Evolutionary conservation across 2,113 vertebrate species (phyloP).

Genomic region (Aviceda subcristata): DNA sequence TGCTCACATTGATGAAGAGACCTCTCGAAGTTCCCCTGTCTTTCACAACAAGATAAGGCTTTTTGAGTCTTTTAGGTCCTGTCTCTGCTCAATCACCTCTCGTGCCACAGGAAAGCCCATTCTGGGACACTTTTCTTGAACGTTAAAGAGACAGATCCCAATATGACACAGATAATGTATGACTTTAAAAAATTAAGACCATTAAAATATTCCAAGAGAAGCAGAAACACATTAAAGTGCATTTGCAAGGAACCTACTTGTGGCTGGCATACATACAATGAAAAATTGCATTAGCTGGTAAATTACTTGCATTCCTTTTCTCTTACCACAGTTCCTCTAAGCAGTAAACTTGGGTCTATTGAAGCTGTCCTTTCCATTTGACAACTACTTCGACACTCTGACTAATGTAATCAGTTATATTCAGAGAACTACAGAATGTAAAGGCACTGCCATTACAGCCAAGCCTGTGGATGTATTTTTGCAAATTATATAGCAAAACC

Average conservation of each 20-base stretch:
- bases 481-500: slow-evolving; percentile 23
- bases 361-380: not conserved
- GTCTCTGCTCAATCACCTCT: not conserved
- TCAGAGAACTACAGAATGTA: slow-evolving; percentile 5
- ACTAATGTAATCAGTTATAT: slow-evolving; percentile 9
- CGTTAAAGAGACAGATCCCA: not conserved
- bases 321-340: not conserved
- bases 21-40: fast-evolving
- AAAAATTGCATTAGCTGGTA: not conserved
- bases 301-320: not conserved
- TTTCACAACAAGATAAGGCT: not conserved
- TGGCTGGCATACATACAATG: not conserved
- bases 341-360: not conserved
- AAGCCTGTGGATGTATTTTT: not conserved
- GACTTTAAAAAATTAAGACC: not conserved
- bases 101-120: not conserved
- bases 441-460: not conserved
- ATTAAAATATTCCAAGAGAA: not conserved
- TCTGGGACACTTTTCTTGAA: not conserved
- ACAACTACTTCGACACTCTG: not conserved
- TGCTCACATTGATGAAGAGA: not conserved
- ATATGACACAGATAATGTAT: not conserved
- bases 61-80: not conserved
- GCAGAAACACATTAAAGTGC: not conserved
- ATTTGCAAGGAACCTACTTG: not conserved